Conservation (phyloP, 1,140 invertebrate species). For the Orchestia grillus region DNA sequence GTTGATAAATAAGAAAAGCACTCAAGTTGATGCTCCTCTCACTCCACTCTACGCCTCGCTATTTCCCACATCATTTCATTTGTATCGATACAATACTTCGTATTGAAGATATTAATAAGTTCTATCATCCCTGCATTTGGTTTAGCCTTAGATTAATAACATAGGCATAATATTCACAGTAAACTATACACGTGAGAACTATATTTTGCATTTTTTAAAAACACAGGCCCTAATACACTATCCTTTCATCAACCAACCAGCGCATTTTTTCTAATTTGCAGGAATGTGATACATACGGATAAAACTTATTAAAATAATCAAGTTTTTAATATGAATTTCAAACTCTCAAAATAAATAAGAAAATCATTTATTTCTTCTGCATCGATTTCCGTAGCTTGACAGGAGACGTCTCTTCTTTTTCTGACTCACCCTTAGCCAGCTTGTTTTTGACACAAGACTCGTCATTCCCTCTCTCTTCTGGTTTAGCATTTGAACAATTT, state of each 20-base stretch:
- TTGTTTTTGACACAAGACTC: not conserved
- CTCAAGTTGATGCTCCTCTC: no score
- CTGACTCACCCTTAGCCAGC: not conserved
- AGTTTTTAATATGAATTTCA: not conserved
- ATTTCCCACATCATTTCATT: no score
- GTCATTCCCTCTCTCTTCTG: not conserved
- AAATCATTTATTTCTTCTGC: not conserved
- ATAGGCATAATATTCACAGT: not conserved
- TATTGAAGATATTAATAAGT: no score
- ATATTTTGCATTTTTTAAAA: not conserved
- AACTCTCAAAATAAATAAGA: not conserved
- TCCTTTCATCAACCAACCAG: not conserved
- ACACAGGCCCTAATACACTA: not conserved
- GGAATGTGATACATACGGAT: not conserved
- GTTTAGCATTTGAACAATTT: not conserved
- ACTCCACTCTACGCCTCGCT: no score
- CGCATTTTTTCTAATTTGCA: not conserved
- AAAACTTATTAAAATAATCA: not conserved
- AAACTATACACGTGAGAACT: not conserved
- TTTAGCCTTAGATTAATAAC: no score
- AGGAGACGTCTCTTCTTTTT: not conserved
- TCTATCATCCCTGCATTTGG: no score
- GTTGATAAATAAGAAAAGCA: no score
- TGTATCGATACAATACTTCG: no score
- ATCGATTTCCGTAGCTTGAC: not conserved